phyloP scores from a whole-genome alignment of 1,140 invertebrate species.

The Anoplophora glabripennis region DNA sequence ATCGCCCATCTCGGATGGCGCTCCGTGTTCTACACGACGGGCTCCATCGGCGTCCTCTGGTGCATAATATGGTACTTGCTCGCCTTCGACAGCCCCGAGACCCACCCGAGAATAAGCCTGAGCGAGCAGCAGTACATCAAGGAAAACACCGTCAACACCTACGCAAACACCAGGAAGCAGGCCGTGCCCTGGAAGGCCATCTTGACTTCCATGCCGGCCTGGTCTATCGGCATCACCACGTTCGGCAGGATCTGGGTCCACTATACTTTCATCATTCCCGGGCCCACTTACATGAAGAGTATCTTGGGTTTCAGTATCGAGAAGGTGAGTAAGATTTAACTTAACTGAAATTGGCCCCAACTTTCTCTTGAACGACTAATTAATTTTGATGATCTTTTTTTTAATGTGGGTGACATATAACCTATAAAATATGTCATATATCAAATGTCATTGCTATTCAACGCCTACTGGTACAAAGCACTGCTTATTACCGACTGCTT shows the following conservation, averaged over 20 bases:
- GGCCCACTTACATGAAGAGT: slow-evolving; percentile 70
- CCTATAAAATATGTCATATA: no score
- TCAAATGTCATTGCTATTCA: no score
- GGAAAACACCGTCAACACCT: slow-evolving; percentile 57
- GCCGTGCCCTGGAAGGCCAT: slow-evolving; percentile 73
- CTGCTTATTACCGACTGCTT: no score
- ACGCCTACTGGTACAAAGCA: no score
- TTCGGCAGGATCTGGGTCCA: slow-evolving; percentile 72
- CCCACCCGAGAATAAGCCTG: slow-evolving; percentile 70
- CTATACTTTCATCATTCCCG: slow-evolving; percentile 68
- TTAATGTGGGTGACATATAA: no score
- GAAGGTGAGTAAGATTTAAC: slow-evolving; percentile 49
- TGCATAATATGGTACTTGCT: slow-evolving; percentile 71
- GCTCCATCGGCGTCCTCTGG: slow-evolving; percentile 59
- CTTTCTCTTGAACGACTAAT: no score
- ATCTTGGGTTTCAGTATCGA: slow-evolving; percentile 67
- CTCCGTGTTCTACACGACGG: slow-evolving; percentile 68
- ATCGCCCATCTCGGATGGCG: slow-evolving; percentile 66
- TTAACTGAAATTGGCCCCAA: no score
- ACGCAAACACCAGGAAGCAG: slow-evolving; percentile 47
- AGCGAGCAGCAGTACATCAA: slow-evolving; percentile 71
- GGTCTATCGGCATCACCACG: slow-evolving; percentile 75
- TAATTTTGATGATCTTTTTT: no score
- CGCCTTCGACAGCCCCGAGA: slow-evolving; percentile 70
- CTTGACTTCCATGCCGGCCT: slow-evolving; percentile 72